Evolutionary conservation across 2,113 vertebrate species (phyloP).

Genomic region (Megaleporinus macrocephalus): DNA sequence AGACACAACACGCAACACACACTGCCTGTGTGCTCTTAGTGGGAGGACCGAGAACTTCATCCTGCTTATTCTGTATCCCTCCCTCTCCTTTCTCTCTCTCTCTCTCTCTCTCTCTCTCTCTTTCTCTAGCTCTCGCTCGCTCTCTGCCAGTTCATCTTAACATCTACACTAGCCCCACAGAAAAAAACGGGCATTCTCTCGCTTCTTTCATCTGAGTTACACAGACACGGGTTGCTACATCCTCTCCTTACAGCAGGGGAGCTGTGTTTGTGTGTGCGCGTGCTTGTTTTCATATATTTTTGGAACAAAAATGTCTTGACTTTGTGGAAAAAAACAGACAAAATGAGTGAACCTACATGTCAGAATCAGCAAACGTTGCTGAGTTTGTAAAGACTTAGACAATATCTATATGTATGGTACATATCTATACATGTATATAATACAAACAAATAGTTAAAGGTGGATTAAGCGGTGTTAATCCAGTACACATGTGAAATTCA

Average conservation of each 20-base stretch:
- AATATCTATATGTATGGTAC: no score
- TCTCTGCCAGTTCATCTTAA: slow-evolving; percentile 45
- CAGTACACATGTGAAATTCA: no score
- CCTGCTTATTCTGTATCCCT: slow-evolving; percentile 17
- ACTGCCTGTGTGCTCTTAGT: slow-evolving; percentile 28
- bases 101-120: slow-evolving; percentile 18
- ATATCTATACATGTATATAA: no score
- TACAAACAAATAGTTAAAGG: no score
- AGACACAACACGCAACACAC: slow-evolving; percentile 28
- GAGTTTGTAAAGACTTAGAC: no score
- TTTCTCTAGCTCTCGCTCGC: slow-evolving; percentile 7
- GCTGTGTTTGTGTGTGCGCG: slow-evolving; percentile 18
- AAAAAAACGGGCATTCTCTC: slow-evolving; percentile 35
- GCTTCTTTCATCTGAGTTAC: slow-evolving; percentile 38
- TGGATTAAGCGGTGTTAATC: no score
- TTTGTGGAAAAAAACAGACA: not conserved
- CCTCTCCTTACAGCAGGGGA: not conserved
- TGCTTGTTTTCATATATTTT: not conserved
- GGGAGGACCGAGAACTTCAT: slow-evolving; percentile 36
- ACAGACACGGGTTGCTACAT: slow-evolving; percentile 14
- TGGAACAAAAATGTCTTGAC: not conserved
- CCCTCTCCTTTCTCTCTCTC: slow-evolving; percentile 1
- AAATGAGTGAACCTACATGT: no score
- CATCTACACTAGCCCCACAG: slow-evolving; percentile 31
- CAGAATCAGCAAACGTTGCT: no score